Base-by-base conservation (phyloP, 2,888 invertebrate species). In the Salpingus planirostris region DNA sequence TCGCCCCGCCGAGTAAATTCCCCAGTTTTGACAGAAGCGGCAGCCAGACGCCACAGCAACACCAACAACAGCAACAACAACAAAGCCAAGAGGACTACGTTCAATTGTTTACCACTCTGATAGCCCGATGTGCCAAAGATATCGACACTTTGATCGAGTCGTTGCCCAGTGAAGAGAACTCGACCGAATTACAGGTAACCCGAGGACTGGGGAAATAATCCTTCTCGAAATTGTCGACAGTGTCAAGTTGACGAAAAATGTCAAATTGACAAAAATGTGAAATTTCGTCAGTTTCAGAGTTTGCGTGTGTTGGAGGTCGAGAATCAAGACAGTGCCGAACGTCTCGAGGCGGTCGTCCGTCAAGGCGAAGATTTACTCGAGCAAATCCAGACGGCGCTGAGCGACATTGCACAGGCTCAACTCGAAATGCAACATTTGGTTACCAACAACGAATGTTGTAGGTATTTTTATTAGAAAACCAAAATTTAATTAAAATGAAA, bases 91-190 rank as follows among this genome's bases (percentile, higher is more conserved):
- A 86, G 59, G 92, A 95, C 63, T 91, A 91, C 65, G 92, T 93
- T 0, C 79, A 86, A 46, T 67, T 96, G 14, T 98, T 97, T 64
- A 93, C 97, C 0, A 85, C 91, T 2, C 65, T 95, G 36, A 97
- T 98, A 50, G 90, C 96, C 0, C 74, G 93, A 36, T 93, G 93
- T 61, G 95, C 96, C 0, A 96, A 95, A 65, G 97, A 98, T 61
- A 97, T 98, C 40, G 97, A 98, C 58, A 88, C 90, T 0, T 67
- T 97, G 2, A 95, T 97, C 39, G 95, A 96, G 55, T 93, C 93
- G 1, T 65, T 97, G 24, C 96, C 96, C 0, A 91, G 87, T 60
- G 95, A 95, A 58, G 96, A 96, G 52, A 90, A 88, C 24, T 91
- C 92, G 0, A 81, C 85, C n/a, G 92, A 95, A 60, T 66, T 93